Base-by-base conservation (phyloP, 1,140 invertebrate genomes). In the Spodoptera frugiperda region DNA sequence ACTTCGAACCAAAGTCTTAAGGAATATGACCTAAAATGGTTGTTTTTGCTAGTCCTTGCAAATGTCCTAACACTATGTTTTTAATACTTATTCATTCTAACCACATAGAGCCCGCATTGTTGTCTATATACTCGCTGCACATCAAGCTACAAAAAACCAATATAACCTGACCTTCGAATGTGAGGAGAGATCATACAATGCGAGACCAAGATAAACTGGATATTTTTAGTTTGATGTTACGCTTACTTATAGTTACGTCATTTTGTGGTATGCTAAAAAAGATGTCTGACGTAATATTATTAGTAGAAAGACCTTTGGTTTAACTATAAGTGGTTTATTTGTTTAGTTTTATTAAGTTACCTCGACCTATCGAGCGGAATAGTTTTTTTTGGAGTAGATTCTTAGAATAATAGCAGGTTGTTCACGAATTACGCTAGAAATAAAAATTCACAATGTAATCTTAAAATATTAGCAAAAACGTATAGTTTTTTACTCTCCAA, bases 21-120 rank as follows among this genome's bases (percentile, higher is more conserved):
- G 15, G 33, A 5, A 17, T 63, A 63, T 63, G 59, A 63, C 59
- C 59, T 63, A 63, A 63, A 63, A 63, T 63, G 33, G 59, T 3
- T 19, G 59, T 63, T 63, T 63, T 63, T 8, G 59, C 59, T 44
- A 63, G 59, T 63, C 59, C 59, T 63, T 63, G 15, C 59, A 63
- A 63, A 44, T 33, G 4, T 44, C 39, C 33, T 44, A 33, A 44
- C 25, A 6, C 11, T 14, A 57, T 12, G 54, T 30, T 63, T 63
- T 63, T 19, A 10, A 15, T 63, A 63, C 59, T 63, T 63, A 15
- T 44, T 63, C 30, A 63, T 63, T 63, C 59, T 12, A 4, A 25
- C 10, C 39, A 15, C 59, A 44, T 63, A 44, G 44, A 3, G 12
- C 19, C 15, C n/a, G 33, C 17, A 61, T 61, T 57, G 54, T 57